Conservation (phyloP, 2,797 vertebrate species). For the Lagocephalus sceleratus region DNA sequence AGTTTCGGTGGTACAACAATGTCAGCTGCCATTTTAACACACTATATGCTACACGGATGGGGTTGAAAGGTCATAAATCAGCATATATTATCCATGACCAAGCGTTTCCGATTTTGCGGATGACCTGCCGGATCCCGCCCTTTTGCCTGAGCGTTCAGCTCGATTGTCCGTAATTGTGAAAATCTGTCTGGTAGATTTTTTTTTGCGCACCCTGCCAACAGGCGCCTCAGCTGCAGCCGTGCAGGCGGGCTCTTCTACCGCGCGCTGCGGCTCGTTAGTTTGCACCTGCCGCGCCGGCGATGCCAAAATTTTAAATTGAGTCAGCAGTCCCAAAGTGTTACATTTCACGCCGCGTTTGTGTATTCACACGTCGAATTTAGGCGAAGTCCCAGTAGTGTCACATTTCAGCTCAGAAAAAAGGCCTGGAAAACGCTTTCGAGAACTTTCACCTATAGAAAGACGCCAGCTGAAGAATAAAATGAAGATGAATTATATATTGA, state of each 20-base stretch:
- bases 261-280: slow-evolving; percentile 11
- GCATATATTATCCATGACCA: no score
- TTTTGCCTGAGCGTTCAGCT: no score
- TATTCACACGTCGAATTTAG: slow-evolving; percentile 38
- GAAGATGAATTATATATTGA: no score
- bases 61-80: no score
- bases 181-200: no score
- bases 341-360: slow-evolving; percentile 46
- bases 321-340: slow-evolving; percentile 38
- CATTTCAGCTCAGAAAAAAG: slow-evolving; percentile 17
- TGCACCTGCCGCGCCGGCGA: slow-evolving; percentile 34
- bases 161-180: no score
- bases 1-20: slow-evolving; percentile 19
- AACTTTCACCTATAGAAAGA: no score
- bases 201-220: no score
- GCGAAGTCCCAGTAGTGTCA: slow-evolving; percentile 21
- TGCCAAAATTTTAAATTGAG: slow-evolving; percentile 37
- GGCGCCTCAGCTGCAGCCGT: no score
- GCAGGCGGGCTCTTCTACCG: slow-evolving; percentile 5
- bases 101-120: no score
- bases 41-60: neutral
- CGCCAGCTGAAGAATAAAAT: no score
- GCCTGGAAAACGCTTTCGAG: neutral
- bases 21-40: neutral
- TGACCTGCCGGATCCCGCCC: no score